Conservation (phyloP, 2,888 invertebrate species). For the Lordiphosa fenestrarum region DNA sequence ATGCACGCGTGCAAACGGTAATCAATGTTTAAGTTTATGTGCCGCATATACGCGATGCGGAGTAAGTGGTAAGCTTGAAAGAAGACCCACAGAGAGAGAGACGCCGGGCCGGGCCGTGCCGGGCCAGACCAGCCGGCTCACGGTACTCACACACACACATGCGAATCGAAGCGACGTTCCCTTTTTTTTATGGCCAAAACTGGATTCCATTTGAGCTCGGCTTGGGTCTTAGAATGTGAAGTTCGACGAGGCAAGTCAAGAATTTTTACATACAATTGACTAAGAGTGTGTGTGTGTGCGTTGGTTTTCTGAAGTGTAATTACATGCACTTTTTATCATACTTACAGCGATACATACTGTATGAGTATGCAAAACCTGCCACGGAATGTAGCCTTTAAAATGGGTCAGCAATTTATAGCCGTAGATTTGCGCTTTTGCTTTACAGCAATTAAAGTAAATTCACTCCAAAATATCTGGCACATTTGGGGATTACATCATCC, state of each 20-base stretch:
- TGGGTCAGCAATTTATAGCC: constrained; percentile 71
- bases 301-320: constrained; percentile 60
- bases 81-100: constrained; percentile 56
- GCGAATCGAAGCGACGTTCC: constrained; percentile 50
- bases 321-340: constrained; percentile 70
- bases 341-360: constrained; percentile 20
- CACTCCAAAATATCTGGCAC: constrained; percentile 61
- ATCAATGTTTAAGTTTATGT: constrained; percentile 65
- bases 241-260: constrained; percentile 38
- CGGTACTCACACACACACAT: constrained; percentile 17
- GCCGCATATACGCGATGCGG: constrained; percentile 29
- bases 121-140: constrained; percentile 45
- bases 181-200: constrained; percentile 71
- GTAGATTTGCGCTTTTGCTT: constrained; percentile 50
- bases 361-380: constrained; percentile 16
- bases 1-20: constrained; percentile 59
- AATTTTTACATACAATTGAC: constrained; percentile 52
- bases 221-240: constrained; percentile 63
- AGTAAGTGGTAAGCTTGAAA: constrained; percentile 51
- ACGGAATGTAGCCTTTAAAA: constrained; percentile 63
- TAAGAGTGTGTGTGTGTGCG: constrained; percentile 32
- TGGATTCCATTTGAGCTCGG: constrained; percentile 52
- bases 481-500: constrained; percentile 62
- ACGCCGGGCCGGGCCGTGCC: constrained; percentile 7
- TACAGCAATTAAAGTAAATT: constrained; percentile 67